Percentiles rank a stretch among this genome's conserved stretches.
These are phyloP conservation scores for Oxyteleia sp. DNA, from an alignment of 2,888 invertebrate genomes.

Conservation along the genomic window DNA sequence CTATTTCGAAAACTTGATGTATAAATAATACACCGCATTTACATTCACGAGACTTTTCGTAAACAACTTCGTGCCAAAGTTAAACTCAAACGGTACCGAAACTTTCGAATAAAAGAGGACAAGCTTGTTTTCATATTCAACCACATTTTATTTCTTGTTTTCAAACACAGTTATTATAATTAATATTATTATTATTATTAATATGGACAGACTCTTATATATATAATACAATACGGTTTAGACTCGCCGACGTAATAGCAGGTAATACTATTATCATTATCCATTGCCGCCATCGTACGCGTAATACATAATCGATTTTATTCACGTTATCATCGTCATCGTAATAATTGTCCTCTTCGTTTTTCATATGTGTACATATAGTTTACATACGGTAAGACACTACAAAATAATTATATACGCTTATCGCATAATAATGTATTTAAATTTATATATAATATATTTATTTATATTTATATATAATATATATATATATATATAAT, in stretches of 20 bases:
- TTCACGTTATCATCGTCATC: slow-evolving; percentile 78
- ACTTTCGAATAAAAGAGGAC: slow-evolving; percentile 59
- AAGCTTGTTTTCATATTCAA: slow-evolving; percentile 86
- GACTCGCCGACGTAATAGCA: slow-evolving; percentile 87
- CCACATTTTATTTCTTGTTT: slow-evolving; percentile 88
- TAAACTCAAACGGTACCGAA: slow-evolving; percentile 34
- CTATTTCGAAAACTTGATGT: slow-evolving; percentile 39
- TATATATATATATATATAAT: slow-evolving; percentile 83
- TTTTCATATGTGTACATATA: slow-evolving; percentile 84
- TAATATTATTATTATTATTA: slow-evolving; percentile 87
- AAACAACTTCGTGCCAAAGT: slow-evolving; percentile 15
- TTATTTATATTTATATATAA: slow-evolving; percentile 88
- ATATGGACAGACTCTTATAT: slow-evolving; percentile 88
- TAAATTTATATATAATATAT: slow-evolving; percentile 83
- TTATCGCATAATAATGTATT: slow-evolving; percentile 82
- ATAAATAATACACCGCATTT: slow-evolving; percentile 51
- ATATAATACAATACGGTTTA: slow-evolving; percentile 88
- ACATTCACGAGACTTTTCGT: slow-evolving; percentile 17
- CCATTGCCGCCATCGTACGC: slow-evolving; percentile 82
- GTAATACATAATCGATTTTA: slow-evolving; percentile 83
- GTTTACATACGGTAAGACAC: slow-evolving; percentile 87
- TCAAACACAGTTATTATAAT: slow-evolving; percentile 88
- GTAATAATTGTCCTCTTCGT: slow-evolving; percentile 77
- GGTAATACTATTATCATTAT: slow-evolving; percentile 87
- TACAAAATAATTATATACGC: slow-evolving; percentile 87